phyloP scores from a whole-genome alignment of 2,113 vertebrate species.

The Podocnemis expansa region DNA sequence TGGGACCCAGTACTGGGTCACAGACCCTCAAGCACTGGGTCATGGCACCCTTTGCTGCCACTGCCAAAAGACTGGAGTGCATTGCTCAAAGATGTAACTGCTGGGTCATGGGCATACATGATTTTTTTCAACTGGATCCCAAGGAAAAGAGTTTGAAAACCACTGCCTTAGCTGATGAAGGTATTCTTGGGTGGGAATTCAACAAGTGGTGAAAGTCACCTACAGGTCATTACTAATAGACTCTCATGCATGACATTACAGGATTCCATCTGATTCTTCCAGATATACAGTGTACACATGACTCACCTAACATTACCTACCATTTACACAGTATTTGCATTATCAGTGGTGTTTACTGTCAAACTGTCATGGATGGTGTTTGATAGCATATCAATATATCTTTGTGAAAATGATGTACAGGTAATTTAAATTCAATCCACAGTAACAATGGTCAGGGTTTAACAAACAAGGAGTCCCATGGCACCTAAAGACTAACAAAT shows the following conservation, averaged over 20 bases:
- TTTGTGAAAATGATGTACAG: background rate
- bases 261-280: background rate
- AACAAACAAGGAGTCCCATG: too few species aligned
- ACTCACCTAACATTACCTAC: background rate
- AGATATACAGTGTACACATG: background rate
- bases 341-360: background rate
- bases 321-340: background rate
- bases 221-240: background rate
- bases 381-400: background rate
- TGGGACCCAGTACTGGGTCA: too few species aligned
- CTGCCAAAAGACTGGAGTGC: too few species aligned
- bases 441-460: background rate
- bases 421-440: background rate
- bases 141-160: too few species aligned
- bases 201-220: background rate
- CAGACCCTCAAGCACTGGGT: too few species aligned
- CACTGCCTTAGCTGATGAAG: background rate
- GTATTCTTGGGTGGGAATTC: background rate
- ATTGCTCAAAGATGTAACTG: too few species aligned
- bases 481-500: too few species aligned
- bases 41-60: too few species aligned
- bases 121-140: too few species aligned
- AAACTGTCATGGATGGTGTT: background rate
- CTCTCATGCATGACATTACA: rapidly evolving
- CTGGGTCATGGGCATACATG: too few species aligned